A percentile compares a stretch with the other conserved stretches of the same genome.
Conservation (phyloP, 2,797 vertebrate species). For the Crotalus adamanteus region DNA sequence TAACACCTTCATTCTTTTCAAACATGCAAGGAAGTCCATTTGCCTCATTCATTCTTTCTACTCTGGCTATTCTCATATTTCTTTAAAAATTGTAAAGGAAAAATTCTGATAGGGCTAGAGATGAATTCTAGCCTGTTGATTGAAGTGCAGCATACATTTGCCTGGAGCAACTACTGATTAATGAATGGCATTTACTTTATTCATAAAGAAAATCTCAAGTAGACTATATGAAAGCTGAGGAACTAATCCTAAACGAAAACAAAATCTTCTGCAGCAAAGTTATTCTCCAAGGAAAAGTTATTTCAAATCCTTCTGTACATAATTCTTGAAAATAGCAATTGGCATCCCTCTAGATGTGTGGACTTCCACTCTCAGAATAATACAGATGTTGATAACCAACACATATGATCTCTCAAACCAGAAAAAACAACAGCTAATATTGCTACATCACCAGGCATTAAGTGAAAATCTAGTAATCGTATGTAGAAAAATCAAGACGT, state of each 20-base stretch:
- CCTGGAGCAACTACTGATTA: neutral
- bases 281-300: neutral
- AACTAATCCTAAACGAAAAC: neutral
- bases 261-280: neutral
- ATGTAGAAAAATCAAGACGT: neutral
- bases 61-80: neutral
- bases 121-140: neutral
- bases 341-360: neutral
- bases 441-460: neutral
- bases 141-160: neutral
- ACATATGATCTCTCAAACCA: neutral
- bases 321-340: neutral
- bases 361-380: neutral
- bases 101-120: neutral
- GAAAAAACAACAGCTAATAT: neutral
- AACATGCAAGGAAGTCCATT: neutral
- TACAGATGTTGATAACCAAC: neutral
- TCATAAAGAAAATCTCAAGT: neutral
- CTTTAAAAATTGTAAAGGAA: neutral
- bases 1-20: neutral
- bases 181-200: neutral
- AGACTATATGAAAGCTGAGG: neutral
- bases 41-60: neutral
- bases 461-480: neutral
- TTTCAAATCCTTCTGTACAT: neutral